Evolutionary conservation across 2,888 invertebrate genomes (phyloP), one percentile per base, ranked within the genome.

Genomic region (Dynastes tityus): DNA sequence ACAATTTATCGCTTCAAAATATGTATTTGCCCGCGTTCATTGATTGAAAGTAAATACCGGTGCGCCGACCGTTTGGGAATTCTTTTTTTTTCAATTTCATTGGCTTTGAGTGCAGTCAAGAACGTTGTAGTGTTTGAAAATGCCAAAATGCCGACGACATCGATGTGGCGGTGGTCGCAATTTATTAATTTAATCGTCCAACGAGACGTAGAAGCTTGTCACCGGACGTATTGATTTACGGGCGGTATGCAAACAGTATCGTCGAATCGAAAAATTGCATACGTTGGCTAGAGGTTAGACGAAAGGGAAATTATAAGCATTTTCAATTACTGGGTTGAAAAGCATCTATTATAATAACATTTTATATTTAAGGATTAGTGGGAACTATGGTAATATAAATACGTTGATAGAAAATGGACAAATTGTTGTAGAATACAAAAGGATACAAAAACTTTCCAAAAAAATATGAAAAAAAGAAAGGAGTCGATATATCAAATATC

Each of bases 41-140:
- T 74, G 73, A 74, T 74, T 74, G 61, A 63, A 74, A 74, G 73
- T 74, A 74, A 74, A 74, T 74, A 74, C 45, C 22, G 22, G 61
- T 27, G 6, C 61, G 61, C 32, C 16, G 49, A 45, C 45, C 45
- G 22, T 45, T 74, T 49, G 61, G 49, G 29, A 51, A 74, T 61
- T 73, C 13, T 37, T 49, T 29, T 68, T 45, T 61, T 61, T 13
- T n/a, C 73, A 74, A 74, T 74, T 74, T 32, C 9, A 68, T 68
- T 40, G 51, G 6, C 22, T 51, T 68, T 45, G 45, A 37, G 45
- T 61, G 45, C 61, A 74, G 45, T 45, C 61, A 74, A 74, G 61
- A 61, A n/a, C 11, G 45, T 49, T 32, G 55, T 55, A 74, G 58
- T 74, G 29, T 74, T 61, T 13, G 73, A 61, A 61, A 74, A 74